Conservation (phyloP, 2,888 invertebrate species). For the Cheilosia impressa region DNA sequence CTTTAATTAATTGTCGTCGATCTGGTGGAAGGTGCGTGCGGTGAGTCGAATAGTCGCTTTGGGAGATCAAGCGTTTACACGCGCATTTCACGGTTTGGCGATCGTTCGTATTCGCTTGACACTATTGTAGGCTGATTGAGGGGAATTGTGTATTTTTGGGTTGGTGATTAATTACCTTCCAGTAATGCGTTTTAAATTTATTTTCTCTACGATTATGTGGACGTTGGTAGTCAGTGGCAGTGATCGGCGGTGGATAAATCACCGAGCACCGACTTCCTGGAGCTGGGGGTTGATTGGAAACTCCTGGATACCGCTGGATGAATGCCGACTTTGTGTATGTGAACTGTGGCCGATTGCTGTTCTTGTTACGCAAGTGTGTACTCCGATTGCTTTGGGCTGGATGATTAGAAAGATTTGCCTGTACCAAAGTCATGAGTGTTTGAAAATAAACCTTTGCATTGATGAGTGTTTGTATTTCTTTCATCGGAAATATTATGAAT, state of each 20-base stretch:
- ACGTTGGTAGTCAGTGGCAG: background rate
- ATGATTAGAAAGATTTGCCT: no score
- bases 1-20: slow-evolving; percentile 52
- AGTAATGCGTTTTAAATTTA: slow-evolving; percentile 4
- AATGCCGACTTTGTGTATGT: no score
- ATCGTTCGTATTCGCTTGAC: slow-evolving; percentile 30
- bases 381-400: no score
- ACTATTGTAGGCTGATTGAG: slow-evolving; percentile 12
- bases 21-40: slow-evolving; percentile 27
- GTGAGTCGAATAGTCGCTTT: background rate
- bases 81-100: slow-evolving; percentile 31
- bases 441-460: no score
- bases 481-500: no score
- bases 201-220: slow-evolving; percentile 11
- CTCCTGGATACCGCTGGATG: no score
- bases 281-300: no score
- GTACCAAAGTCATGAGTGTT: no score
- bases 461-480: no score
- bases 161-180: slow-evolving; percentile 42
- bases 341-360: no score
- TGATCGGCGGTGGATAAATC: slow-evolving; percentile 2
- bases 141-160: slow-evolving; percentile 29
- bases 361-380: no score
- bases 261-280: no score
- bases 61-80: slow-evolving; percentile 25